phyloP scores from a whole-genome alignment of 2,113 vertebrate species.

The Struthio camelus region DNA sequence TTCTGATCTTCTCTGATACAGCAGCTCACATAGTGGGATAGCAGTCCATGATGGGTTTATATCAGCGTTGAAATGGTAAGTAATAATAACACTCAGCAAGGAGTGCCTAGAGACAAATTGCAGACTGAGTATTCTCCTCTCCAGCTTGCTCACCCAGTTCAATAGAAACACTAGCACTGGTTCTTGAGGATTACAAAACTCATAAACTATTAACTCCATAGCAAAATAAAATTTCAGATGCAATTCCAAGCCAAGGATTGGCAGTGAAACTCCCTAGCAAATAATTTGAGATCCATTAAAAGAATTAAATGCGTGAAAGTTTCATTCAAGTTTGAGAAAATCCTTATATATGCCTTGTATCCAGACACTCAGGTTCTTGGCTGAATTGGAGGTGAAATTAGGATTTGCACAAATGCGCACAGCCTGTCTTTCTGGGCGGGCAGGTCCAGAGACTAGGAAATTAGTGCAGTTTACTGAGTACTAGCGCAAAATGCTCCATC shows the following conservation, averaged over 20 bases:
- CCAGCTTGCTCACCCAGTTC: background rate
- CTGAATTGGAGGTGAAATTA: background rate
- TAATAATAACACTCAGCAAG: background rate
- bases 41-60: background rate
- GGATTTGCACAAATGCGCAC: background rate
- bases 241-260: background rate
- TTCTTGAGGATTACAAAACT: background rate
- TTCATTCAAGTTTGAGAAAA: background rate
- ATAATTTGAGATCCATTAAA: background rate
- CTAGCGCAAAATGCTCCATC: background rate
- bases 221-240: background rate
- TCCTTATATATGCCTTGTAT: background rate
- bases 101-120: background rate
- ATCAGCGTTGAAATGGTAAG: background rate
- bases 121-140: background rate
- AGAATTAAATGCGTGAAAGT: background rate
- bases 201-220: background rate
- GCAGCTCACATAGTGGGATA: background rate
- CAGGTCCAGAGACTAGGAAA: background rate
- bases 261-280: background rate
- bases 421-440: background rate
- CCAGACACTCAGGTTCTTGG: background rate
- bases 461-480: background rate
- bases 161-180: background rate
- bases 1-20: background rate